These are phyloP conservation scores for Eclectus roratus DNA, from an alignment of 2,113 vertebrate genomes.

Conservation along the genomic window DNA sequence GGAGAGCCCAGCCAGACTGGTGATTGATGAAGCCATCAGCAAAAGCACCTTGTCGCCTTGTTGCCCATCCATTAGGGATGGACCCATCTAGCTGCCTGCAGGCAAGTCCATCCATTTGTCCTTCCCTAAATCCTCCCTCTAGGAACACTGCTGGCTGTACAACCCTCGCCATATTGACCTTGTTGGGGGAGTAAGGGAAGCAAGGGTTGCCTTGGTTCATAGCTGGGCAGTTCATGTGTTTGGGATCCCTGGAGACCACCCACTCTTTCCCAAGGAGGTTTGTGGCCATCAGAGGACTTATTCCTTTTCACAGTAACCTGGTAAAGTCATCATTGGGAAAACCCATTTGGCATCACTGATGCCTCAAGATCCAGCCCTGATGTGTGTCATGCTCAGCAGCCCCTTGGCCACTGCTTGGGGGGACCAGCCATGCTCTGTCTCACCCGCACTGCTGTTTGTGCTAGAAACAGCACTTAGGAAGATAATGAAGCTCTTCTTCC, in stretches of 20 bases:
- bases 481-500: background rate
- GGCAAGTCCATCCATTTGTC: background rate
- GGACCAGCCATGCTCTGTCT: background rate
- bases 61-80: background rate
- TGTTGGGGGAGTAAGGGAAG: background rate
- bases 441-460: background rate
- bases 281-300: background rate
- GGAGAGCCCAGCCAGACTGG: background rate
- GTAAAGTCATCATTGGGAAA: background rate
- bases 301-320: background rate
- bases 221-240: background rate
- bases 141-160: rapidly evolving
- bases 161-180: background rate
- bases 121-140: background rate
- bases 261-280: background rate
- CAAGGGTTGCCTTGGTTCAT: background rate
- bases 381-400: background rate
- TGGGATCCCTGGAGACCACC: background rate
- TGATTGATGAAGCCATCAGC: background rate
- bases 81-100: background rate
- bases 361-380: background rate
- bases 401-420: rapidly evolving
- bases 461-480: background rate
- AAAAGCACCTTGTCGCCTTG: background rate
- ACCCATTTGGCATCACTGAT: background rate